Conservation (phyloP, 2,113 vertebrate genomes). For the Lepisosteus osseus region DNA sequence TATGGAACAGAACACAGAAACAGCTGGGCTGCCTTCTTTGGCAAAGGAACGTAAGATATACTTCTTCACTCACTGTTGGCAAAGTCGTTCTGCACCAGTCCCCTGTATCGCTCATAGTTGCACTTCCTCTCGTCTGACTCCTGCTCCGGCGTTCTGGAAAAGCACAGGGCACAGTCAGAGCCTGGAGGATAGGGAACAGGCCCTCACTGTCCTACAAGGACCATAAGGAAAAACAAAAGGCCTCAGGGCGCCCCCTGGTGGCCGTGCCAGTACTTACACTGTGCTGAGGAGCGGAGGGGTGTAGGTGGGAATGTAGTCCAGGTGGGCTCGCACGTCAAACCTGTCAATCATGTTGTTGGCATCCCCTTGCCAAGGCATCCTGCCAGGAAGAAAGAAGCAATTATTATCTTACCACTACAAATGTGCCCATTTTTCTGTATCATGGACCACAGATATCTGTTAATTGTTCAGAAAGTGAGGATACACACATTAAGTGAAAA, state of each 20-base stretch:
- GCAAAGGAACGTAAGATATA: background rate
- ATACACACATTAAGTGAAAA: too few relatives aligned
- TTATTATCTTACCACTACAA: too few relatives aligned
- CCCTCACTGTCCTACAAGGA: background rate
- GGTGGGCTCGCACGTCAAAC: constrained; percentile 89
- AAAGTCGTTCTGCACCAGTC: constrained; percentile 95
- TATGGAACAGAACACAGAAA: background rate
- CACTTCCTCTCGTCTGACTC: constrained; percentile 90
- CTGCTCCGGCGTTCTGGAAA: constrained; percentile 71
- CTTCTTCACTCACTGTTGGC: constrained; percentile 81
- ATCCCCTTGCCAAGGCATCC: constrained; percentile 98
- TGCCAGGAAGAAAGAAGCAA: constrained; percentile 35
- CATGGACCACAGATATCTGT: too few relatives aligned
- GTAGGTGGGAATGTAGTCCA: constrained; percentile 90
- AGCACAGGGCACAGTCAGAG: constrained; percentile 17
- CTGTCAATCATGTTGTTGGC: constrained; percentile 96
- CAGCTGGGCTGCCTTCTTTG: background rate
- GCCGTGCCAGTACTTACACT: constrained; percentile 67
- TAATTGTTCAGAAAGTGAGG: too few relatives aligned
- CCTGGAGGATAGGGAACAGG: background rate
- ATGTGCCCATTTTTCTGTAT: too few relatives aligned
- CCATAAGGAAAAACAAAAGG: too few relatives aligned
- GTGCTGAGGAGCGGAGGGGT: constrained; percentile 80
- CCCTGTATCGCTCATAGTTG: constrained; percentile 94
- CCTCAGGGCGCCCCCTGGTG: background rate